Percentiles rank a stretch among this genome's conserved stretches.
Evolutionary conservation across 2,113 vertebrate genomes (phyloP).

Genomic region (Dromas ardeola): DNA sequence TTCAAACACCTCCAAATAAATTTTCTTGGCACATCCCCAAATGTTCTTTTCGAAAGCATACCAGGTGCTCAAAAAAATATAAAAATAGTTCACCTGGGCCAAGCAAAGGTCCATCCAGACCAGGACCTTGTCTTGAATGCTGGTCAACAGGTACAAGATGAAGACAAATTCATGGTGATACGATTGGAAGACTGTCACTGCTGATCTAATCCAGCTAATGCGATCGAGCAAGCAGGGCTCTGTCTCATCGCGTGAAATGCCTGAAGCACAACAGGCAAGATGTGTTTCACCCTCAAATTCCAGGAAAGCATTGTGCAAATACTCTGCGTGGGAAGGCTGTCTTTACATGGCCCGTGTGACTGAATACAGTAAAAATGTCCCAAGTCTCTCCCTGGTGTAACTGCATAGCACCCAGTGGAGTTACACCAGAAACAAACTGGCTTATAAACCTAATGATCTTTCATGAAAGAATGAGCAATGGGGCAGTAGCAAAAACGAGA

Average conservation of each 20-base stretch:
- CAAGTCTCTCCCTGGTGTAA: neutral
- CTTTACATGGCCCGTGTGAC: conserved; percentile 16
- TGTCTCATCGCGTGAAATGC: conserved; percentile 52
- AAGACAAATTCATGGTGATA: neutral
- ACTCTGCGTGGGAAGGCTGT: conserved; percentile 32
- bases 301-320: conserved; percentile 69
- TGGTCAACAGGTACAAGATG: neutral
- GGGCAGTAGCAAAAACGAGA: neutral
- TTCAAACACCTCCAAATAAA: neutral
- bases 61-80: neutral
- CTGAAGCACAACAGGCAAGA: conserved; percentile 64
- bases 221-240: conserved; percentile 2
- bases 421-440: neutral
- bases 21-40: neutral
- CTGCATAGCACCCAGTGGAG: neutral
- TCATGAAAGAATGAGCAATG: neutral
- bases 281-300: conserved; percentile 64
- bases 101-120: neutral
- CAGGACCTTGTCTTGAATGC: neutral
- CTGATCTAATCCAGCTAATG: conserved; percentile 26
- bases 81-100: neutral
- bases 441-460: neutral
- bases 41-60: neutral
- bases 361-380: conserved; percentile 31
- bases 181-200: neutral